Conservation (phyloP, 2,113 vertebrate species). For the Synodontis membranacea region DNA sequence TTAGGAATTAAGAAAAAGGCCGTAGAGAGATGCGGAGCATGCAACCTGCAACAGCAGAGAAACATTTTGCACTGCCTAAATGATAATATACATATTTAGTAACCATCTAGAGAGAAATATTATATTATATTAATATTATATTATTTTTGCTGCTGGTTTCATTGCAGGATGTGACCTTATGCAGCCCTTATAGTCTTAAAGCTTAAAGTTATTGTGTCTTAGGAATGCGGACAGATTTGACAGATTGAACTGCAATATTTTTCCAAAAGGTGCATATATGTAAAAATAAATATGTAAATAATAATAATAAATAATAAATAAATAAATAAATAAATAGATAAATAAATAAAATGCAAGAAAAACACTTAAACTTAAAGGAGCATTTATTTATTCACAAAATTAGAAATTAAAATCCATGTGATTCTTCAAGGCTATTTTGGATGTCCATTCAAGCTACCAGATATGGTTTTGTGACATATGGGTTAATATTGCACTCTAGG, state of each 20-base stretch:
- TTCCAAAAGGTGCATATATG: too few relatives aligned
- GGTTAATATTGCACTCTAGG: constrained; percentile 2
- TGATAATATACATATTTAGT: neutral
- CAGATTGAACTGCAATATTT: neutral
- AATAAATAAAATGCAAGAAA: too few relatives aligned
- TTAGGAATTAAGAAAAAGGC: neutral
- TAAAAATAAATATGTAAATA: too few relatives aligned
- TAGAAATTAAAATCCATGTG: too few relatives aligned
- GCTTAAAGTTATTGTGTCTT: neutral
- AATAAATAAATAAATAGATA: too few relatives aligned
- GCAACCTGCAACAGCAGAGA: neutral
- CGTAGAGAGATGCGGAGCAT: neutral
- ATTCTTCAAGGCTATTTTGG: too few relatives aligned
- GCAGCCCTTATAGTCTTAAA: neutral
- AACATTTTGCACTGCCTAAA: neutral
- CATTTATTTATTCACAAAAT: too few relatives aligned
- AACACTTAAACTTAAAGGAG: too few relatives aligned
- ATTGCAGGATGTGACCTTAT: neutral
- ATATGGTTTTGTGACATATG: too few relatives aligned
- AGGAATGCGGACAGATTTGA: neutral
- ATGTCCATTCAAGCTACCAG: too few relatives aligned
- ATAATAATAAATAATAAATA: too few relatives aligned
- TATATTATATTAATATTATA: neutral
- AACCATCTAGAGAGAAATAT: neutral
- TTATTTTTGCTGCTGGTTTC: neutral